Percentiles rank a stretch among this genome's conserved stretches.
phyloP scores from a whole-genome alignment of 1,140 invertebrate species.

The Chlorops oryzae region DNA sequence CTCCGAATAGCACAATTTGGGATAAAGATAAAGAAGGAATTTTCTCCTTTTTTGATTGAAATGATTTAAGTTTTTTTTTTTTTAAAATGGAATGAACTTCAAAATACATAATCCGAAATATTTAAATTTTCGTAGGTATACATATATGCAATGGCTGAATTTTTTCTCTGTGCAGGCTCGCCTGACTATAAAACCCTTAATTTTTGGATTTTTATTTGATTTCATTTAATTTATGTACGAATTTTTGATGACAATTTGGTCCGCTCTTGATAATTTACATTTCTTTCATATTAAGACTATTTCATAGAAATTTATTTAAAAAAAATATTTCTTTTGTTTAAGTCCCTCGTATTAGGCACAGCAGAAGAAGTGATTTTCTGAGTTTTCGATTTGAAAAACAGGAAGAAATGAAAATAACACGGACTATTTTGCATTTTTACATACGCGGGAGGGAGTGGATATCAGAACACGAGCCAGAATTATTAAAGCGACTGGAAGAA shows the following conservation, averaged over 20 bases:
- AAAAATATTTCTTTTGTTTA: not conserved
- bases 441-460: conserved; percentile 38
- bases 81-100: too few relatives aligned
- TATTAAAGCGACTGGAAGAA: conserved; percentile 22
- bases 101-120: too few relatives aligned
- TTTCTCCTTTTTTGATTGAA: not conserved
- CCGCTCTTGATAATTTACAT: not conserved
- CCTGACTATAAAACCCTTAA: not conserved
- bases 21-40: not conserved
- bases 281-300: not conserved
- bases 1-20: not conserved
- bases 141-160: not conserved
- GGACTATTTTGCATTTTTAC: conserved; percentile 31
- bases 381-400: conserved; percentile 25
- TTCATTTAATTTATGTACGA: not conserved
- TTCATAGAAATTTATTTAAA: not conserved
- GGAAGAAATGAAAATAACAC: conserved; percentile 28
- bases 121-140: too few relatives aligned
- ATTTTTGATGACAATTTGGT: not conserved
- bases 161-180: not conserved
- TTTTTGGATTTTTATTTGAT: not conserved
- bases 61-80: not conserved
- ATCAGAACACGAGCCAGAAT: conserved; percentile 21
- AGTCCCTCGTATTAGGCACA: not conserved
- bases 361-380: not conserved